A percentile compares a stretch with the other conserved stretches of the same genome.
Evolutionary conservation across 2,888 invertebrate species (phyloP).

Genomic region (Anorthoa munda): DNA sequence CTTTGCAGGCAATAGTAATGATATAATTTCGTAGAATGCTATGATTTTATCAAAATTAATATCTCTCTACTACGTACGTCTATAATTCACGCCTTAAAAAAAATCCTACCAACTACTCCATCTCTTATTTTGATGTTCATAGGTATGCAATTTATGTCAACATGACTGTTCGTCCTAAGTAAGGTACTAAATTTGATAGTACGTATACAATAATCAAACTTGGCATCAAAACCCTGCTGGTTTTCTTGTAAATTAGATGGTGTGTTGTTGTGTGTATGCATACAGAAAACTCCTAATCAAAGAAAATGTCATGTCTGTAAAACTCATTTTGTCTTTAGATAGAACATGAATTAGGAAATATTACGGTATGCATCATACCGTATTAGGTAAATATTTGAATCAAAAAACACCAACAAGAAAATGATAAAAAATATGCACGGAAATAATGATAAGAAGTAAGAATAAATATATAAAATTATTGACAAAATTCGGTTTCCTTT

Average conservation of each 20-base stretch:
- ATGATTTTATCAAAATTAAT: not conserved
- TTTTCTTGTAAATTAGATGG: not conserved
- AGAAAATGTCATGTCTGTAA: slow-evolving; percentile 10
- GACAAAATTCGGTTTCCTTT: not conserved
- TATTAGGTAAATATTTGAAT: not conserved
- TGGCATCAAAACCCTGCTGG: slow-evolving; percentile 12
- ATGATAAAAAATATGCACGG: not conserved
- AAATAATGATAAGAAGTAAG: too few relatives aligned
- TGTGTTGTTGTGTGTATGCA: slow-evolving; percentile 10
- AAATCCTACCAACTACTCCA: not conserved
- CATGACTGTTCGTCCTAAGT: not conserved
- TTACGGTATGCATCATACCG: not conserved
- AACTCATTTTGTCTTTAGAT: not conserved
- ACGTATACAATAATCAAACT: not conserved
- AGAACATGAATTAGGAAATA: not conserved
- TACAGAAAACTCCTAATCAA: slow-evolving; percentile 33
- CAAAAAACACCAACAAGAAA: not conserved
- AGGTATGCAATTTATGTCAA: not conserved
- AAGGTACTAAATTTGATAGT: slow-evolving; percentile 1
- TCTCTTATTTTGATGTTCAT: not conserved
- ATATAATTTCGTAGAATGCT: not conserved
- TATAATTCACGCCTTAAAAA: not conserved
- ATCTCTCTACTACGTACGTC: not conserved
- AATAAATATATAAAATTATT: too few relatives aligned
- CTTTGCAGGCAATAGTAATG: not conserved